Evolutionary conservation across 2,888 invertebrate genomes (phyloP), one percentile per base, ranked within the genome.

Genomic region (Ophion costatus): DNA sequence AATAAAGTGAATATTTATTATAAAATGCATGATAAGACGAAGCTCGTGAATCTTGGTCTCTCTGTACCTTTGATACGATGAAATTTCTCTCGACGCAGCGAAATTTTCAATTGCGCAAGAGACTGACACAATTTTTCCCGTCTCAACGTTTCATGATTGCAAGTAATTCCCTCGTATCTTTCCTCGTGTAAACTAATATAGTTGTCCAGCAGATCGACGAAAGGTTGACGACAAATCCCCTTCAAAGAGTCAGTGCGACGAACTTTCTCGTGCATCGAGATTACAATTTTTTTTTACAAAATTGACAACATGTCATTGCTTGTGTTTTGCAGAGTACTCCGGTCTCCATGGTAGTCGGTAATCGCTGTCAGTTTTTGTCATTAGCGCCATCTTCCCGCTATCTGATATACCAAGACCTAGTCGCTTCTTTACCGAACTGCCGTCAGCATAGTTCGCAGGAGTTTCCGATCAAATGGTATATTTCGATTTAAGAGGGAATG

Each of bases 111-210:
- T 69, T 84, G 63, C 66, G 61, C 57, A 22, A 86, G 63, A 2
- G 76, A 86, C 17, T 79, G 67, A 51, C 45, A 79, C 75, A 86
- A 63, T 42, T 79, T 69, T 38, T 66, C 38, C 24, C 14, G 51
- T 17, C 70, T 76, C 45, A n/a, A 56, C 33, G 61, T 67, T 33
- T 42, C 57, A 45, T 38, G 57, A 59, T 61, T 10, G 24, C 42
- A 24, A 20, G 67, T 76, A 51, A 82, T 75, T 29, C 24, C 75
- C 11, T 76, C 79, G 63, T 56, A 86, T 77, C 29, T 42, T 33
- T 64, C 73, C 33, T 84, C 84, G 20, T 82, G 71, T 10, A 51
- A 61, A 4, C 42, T 61, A 76, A 86, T 84, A 22, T 86, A 84
- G 10, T 83, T 84, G 61, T 86, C 86, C 9, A 86, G 70, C 56